Conservation (phyloP, 2,888 invertebrate genomes). For the Syrista parreyssii region DNA sequence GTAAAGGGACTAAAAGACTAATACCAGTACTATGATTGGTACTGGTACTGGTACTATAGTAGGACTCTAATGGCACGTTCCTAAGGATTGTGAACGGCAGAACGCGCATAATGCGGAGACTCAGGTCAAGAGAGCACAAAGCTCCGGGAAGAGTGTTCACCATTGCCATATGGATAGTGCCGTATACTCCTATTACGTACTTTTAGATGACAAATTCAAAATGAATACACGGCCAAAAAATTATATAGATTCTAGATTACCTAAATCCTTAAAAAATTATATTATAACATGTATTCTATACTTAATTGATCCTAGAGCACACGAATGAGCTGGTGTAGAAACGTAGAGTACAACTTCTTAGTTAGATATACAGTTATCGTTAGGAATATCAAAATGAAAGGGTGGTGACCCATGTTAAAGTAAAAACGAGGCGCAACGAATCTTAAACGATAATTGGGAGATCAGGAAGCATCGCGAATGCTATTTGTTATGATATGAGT, state of each 20-base stretch:
- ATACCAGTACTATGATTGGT: background rate
- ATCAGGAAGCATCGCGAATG: background rate
- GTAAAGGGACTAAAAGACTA: background rate
- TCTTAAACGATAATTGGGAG: background rate
- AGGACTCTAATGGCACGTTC: background rate
- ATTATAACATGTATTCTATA: background rate
- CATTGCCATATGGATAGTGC: background rate
- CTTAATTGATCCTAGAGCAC: background rate
- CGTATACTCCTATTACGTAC: background rate
- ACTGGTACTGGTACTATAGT: background rate
- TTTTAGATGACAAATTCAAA: background rate
- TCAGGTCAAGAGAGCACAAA: background rate
- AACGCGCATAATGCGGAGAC: background rate
- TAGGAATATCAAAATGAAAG: background rate
- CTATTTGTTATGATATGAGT: background rate
- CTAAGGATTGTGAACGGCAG: background rate
- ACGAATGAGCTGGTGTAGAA: background rate
- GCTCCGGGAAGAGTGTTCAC: background rate
- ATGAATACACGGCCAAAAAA: background rate
- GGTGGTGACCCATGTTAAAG: background rate
- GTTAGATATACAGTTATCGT: background rate
- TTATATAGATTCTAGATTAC: background rate
- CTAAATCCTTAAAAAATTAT: background rate
- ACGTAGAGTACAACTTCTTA: background rate
- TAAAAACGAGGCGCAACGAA: background rate